A percentile compares a stretch with the other conserved stretches of the same genome.
Conservation (phyloP, 2,888 invertebrate genomes). For the Ophonus ardosiacus region DNA sequence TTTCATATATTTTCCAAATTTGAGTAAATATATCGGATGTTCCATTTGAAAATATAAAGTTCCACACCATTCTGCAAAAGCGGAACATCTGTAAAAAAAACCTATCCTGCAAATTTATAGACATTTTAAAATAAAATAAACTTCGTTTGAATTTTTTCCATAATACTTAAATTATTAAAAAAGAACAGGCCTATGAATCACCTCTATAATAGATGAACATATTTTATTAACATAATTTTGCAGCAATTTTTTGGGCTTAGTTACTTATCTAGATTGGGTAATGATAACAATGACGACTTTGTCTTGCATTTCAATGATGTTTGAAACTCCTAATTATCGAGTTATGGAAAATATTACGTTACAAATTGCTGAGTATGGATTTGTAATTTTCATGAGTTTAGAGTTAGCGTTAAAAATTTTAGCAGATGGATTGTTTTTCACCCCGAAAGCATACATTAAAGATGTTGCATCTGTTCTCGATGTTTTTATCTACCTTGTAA, state of each 20-base stretch:
- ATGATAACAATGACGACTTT: constrained; percentile 99
- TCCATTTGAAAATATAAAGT: too few species aligned
- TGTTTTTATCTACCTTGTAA: constrained; percentile 97
- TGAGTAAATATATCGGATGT: too few species aligned
- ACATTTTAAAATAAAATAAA: too few species aligned
- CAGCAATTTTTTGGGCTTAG: constrained; percentile 97
- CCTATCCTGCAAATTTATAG: too few species aligned
- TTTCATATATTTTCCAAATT: too few species aligned
- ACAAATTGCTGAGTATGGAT: constrained; percentile 97
- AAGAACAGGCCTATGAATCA: too few species aligned
- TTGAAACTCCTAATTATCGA: constrained; percentile 95
- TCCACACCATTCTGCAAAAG: too few species aligned
- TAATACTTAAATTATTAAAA: too few species aligned
- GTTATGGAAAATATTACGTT: constrained; percentile 96
- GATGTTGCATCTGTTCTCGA: constrained; percentile 98
- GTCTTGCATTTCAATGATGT: constrained; percentile 99
- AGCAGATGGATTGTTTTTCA: constrained; percentile 98
- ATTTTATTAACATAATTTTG: constrained; percentile 69
- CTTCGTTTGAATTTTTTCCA: too few species aligned
- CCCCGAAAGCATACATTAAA: constrained; percentile 98
- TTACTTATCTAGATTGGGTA: constrained; percentile 99
- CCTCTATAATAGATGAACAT: not conserved
- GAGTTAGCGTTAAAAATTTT: constrained; percentile 96
- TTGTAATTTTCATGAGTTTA: constrained; percentile 98
- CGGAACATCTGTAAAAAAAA: too few species aligned